Conservation (phyloP, 2,888 invertebrate genomes). For the Dicranocentrus wangi region DNA sequence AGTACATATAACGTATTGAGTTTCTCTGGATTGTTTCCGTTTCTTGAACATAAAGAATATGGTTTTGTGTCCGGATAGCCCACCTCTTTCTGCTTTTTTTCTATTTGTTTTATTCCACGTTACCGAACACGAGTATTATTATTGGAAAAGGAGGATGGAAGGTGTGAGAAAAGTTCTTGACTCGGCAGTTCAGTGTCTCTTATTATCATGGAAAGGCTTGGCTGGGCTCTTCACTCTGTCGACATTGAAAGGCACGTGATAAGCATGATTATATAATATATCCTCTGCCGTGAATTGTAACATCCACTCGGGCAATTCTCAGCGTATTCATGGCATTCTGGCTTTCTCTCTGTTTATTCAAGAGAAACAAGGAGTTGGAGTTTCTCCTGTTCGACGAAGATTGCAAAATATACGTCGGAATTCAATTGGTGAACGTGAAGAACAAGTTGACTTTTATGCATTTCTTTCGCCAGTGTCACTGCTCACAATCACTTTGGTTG, state of each 20-base stretch:
- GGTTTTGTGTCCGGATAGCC: too few species aligned
- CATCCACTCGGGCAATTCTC: not conserved
- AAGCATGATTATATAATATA: too few species aligned
- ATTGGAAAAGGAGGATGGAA: slow-evolving; percentile 6
- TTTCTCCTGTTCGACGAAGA: too few species aligned
- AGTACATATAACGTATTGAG: slow-evolving; percentile 21
- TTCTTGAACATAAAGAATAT: not conserved
- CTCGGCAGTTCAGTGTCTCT: too few species aligned
- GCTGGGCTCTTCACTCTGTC: too few species aligned
- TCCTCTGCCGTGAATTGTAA: too few species aligned
- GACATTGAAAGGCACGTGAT: too few species aligned
- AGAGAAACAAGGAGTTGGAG: not conserved
- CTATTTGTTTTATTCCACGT: slow-evolving; percentile 21
- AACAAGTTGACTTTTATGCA: too few species aligned
- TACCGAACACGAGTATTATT: slow-evolving; percentile 10
- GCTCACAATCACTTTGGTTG: too few species aligned
- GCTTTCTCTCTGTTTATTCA: not conserved
- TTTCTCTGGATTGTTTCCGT: slow-evolving; percentile 13
- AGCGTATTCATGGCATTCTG: not conserved
- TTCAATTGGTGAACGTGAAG: too few species aligned
- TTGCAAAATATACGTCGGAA: not conserved
- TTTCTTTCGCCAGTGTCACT: too few species aligned
- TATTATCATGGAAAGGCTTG: too few species aligned
- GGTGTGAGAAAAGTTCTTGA: not conserved
- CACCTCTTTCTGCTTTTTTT: slow-evolving; percentile 4